Conservation (phyloP, 2,888 invertebrate genomes). For the Andrena bicolor region DNA sequence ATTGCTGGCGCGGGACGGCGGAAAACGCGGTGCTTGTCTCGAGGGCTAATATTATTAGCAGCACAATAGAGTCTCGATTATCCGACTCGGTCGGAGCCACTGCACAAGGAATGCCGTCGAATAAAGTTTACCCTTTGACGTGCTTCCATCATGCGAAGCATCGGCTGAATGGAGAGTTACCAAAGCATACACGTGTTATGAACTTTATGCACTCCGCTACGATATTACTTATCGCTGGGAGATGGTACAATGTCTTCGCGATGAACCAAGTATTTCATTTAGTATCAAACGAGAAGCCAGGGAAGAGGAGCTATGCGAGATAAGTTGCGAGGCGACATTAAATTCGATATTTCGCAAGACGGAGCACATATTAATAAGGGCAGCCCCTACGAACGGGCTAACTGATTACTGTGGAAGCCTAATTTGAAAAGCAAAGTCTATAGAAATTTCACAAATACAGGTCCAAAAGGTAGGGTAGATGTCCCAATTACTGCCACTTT, state of each 20-base stretch:
- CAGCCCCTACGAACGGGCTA: too few species aligned
- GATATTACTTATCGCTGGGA: slow-evolving; percentile 38
- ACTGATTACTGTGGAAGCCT: background rate
- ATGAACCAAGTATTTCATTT: slow-evolving; percentile 1
- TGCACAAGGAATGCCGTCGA: slow-evolving; percentile 55
- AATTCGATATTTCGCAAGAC: background rate
- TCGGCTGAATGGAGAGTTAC: slow-evolving; percentile 47
- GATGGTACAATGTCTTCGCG: slow-evolving; percentile 21
- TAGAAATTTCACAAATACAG: too few species aligned
- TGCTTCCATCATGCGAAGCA: slow-evolving; percentile 41
- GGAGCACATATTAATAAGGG: background rate
- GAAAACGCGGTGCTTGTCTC: slow-evolving; percentile 26
- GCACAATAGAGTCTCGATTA: slow-evolving; percentile 60
- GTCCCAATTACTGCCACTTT: too few species aligned
- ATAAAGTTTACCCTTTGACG: slow-evolving; percentile 62
- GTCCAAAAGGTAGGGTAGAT: too few species aligned
- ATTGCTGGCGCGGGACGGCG: slow-evolving; percentile 24
- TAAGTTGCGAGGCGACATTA: background rate
- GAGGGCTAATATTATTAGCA: slow-evolving; percentile 56
- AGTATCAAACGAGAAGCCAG: slow-evolving; percentile 3
- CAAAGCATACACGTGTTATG: slow-evolving; percentile 50
- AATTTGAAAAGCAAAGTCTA: background rate
- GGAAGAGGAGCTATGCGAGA: background rate
- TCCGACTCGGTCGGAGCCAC: slow-evolving; percentile 48
- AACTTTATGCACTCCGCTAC: slow-evolving; percentile 38